A percentile compares a stretch with the other conserved stretches of the same genome.
phyloP scores from a whole-genome alignment of 2,888 invertebrate species.

The Siphlonurus alternatus region DNA sequence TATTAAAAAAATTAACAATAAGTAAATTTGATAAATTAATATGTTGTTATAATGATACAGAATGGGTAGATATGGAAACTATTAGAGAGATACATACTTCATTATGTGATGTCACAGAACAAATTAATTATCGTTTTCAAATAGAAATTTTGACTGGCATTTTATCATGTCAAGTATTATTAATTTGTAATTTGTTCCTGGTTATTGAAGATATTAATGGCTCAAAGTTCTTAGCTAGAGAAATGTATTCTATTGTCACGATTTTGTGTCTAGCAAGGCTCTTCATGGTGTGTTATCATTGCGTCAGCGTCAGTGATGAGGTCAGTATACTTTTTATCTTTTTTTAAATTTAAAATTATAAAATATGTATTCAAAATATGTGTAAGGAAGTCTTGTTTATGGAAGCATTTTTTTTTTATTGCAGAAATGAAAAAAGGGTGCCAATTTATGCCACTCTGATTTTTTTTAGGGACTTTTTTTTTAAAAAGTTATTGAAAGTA shows the following conservation, averaged over 20 bases:
- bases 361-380: no score
- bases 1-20: neutral
- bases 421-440: no score
- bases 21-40: neutral
- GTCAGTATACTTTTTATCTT: neutral
- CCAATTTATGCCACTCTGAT: no score
- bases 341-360: no score
- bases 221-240: neutral
- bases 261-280: neutral
- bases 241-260: neutral
- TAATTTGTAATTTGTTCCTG: neutral
- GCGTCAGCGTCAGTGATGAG: neutral
- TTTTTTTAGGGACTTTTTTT: no score
- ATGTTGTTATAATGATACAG: neutral
- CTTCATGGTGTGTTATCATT: neutral
- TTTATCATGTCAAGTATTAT: neutral
- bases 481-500: no score
- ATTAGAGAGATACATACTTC: neutral
- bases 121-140: neutral
- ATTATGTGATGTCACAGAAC: neutral
- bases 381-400: no score
- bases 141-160: neutral
- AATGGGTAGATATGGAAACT: neutral
- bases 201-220: neutral
- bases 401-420: no score